A percentile compares a stretch with the other conserved stretches of the same genome.
phyloP scores from a whole-genome alignment of 2,888 invertebrate species.

The Sarcophaga subvicina region DNA sequence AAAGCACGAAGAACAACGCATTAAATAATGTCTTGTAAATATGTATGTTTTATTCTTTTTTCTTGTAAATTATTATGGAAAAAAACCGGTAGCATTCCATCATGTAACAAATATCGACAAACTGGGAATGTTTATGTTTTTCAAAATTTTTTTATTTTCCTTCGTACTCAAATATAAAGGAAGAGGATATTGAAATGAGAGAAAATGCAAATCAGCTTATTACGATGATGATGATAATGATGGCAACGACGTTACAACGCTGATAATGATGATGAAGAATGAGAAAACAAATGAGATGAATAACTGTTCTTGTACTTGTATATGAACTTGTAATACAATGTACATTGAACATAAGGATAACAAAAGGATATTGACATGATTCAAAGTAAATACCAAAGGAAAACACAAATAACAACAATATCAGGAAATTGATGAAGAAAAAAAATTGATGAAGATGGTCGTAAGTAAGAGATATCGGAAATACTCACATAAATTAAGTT shows the following conservation, averaged over 20 bases:
- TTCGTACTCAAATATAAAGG: conserved; percentile 72
- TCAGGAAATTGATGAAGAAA: neutral
- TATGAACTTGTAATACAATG: conserved; percentile 27
- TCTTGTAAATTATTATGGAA: conserved; percentile 10
- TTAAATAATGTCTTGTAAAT: neutral
- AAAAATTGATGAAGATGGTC: conserved; percentile 21
- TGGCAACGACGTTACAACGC: neutral
- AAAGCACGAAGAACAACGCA: conserved; percentile 19
- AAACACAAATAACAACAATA: conserved; percentile 2
- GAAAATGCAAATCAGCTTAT: conserved; percentile 76
- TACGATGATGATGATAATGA: conserved; percentile 63
- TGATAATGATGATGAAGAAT: conserved; percentile 31
- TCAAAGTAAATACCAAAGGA: conserved; percentile 40
- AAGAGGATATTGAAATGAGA: conserved; percentile 69
- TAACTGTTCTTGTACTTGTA: conserved; percentile 60
- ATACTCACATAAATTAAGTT: conserved; percentile 52
- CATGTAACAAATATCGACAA: conserved; percentile 58
- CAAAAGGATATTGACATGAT: conserved; percentile 72
- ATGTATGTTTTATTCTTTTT: conserved; percentile 4
- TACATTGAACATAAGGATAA: conserved; percentile 58
- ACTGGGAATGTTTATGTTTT: conserved; percentile 30
- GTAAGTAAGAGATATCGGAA: conserved; percentile 44
- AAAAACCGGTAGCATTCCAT: conserved; percentile 57
- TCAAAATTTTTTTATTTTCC: neutral
- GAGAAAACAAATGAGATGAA: conserved; percentile 73